Base-by-base conservation (phyloP, 2,888 invertebrate genomes). In the Tetragnatha montana region DNA sequence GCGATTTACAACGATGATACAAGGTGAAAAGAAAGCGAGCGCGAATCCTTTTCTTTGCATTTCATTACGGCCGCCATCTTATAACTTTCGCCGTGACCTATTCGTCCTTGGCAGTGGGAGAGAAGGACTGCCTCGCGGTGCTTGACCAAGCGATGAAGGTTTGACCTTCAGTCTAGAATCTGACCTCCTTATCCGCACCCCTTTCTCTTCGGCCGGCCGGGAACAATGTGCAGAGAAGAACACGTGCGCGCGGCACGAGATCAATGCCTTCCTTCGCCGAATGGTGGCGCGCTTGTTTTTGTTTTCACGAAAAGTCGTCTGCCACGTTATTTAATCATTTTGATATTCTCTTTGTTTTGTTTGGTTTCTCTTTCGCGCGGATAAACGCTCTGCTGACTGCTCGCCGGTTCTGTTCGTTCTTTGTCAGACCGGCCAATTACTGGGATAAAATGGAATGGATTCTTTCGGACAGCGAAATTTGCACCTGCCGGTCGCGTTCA, bases 61-160 rank as follows among this genome's bases (percentile, higher is more conserved):
- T 78, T 81, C 71, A 82, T 82, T 78, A 88, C 82, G 78, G 78
- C 70, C 68, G 84, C 71, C 70, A 80, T 89, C 84, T 89, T 85
- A 21, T 83, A 84, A 89, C 84, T 88, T 89, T 84, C 88, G 84
- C 88, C 80, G 88, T 89, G 88, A 89, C 88, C 88, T 89, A 84
- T 84, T 89, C 84, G 88, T 89, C 88, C 88, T 89, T 89, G 88
- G 80, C 88, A 84, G 84, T 89, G 88, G 80, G 79, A 69, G 71
- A 85, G 71, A 49, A 70, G 71, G 73, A 71, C 19, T 74, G 74
- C 50, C 50, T 51, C 21, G 47, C 79, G 51, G 88, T 88, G 88
- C 88, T 89, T 89, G 88, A 89, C 88, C 88, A 89, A 84, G 79
- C 87, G 75, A 69, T 70, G 82, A 88, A 80, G 75, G 74, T 80